Base-by-base conservation (phyloP, 2,113 vertebrate species). In the Telmatochromis sp. region DNA sequence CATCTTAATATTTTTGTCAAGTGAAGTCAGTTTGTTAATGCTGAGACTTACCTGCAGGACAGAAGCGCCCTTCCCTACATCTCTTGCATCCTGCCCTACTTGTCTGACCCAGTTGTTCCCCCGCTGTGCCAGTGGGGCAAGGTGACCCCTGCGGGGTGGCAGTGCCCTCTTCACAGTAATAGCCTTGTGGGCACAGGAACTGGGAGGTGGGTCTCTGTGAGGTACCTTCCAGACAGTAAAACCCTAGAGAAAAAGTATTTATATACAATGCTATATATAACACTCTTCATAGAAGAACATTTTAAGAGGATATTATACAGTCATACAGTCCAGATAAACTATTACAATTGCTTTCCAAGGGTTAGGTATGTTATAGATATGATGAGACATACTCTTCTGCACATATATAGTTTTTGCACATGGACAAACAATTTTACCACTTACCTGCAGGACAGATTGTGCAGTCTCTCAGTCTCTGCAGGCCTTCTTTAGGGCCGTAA, bases 171-270 rank as follows among this genome's bases (percentile, higher is more conserved):
- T 97, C 96, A 91, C 97, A 97, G 91, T 97, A 97, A 94, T 96
- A 97, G 82, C 97, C 97, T 87, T 88, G 94, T 86, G 96, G 96
- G 85, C 97, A 97, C 81, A 97, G 85, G 89, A 96, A 96, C 91
- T 96, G 94, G 65, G 96, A 95, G 91, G 92, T 91, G 14, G 97
- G 97, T 80, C 93, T 95, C 80, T 85, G 88, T 26, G 95, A 89
- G 75, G 93, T 96, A 89, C 97, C 96, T 94, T 97, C 97, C 87
- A 97, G 94, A 94, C 97, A 97, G 90, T 96, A 97, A 95, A 96
- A 97, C 81, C 97, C 97, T 97, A 19, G 80, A 87, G 89, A 86
- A 89, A 78, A 86, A 53, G 45, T 80, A 92, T 92, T 92, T 83
- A 91, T 85, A 89, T 78, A 70, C 12, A 68, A 40, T 68, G 63